Conservation (phyloP, 2,113 vertebrate genomes). For the Mugil cephalus region DNA sequence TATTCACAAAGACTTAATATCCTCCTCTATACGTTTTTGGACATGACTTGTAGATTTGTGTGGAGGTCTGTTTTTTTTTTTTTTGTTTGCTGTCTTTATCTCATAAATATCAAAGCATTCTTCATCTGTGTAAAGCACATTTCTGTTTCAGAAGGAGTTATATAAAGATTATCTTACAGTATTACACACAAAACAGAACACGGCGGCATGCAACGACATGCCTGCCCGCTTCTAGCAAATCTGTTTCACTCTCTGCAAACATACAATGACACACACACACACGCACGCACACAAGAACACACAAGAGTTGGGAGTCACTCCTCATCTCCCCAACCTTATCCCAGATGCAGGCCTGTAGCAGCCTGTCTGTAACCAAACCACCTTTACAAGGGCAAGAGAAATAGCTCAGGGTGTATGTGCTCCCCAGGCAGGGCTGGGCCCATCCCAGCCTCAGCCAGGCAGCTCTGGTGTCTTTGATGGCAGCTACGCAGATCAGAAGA, state of each 20-base stretch:
- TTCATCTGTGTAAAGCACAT: not conserved
- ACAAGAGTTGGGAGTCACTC: slow-evolving; percentile 15
- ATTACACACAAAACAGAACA: slow-evolving; percentile 21
- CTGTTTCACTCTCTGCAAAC: slow-evolving; percentile 59
- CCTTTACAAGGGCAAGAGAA: slow-evolving; percentile 48
- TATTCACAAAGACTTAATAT: not conserved
- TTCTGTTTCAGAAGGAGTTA: slow-evolving; percentile 18
- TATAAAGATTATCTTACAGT: slow-evolving; percentile 49
- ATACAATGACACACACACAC: slow-evolving; percentile 47
- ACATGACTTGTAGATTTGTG: not conserved
- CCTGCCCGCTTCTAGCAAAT: slow-evolving; percentile 44
- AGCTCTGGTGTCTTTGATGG: slow-evolving; percentile 67
- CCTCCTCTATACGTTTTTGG: not conserved
- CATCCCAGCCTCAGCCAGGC: slow-evolving; percentile 46
- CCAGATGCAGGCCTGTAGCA: slow-evolving; percentile 68
- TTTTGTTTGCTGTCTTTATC: not conserved
- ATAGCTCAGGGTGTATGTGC: slow-evolving; percentile 60
- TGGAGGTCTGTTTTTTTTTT: not conserved
- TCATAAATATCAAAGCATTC: not conserved
- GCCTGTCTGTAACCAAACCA: slow-evolving; percentile 71
- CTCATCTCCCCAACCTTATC: slow-evolving; percentile 37
- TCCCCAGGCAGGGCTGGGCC: slow-evolving; percentile 64
- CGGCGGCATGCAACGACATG: slow-evolving; percentile 56
- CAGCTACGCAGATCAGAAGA: slow-evolving; percentile 52
- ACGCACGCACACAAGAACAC: slow-evolving; percentile 18